A percentile compares a stretch with the other conserved stretches of the same genome.
Evolutionary conservation across 2,797 vertebrate species (phyloP).

Genomic region (Lindbergichthys nudifrons): DNA sequence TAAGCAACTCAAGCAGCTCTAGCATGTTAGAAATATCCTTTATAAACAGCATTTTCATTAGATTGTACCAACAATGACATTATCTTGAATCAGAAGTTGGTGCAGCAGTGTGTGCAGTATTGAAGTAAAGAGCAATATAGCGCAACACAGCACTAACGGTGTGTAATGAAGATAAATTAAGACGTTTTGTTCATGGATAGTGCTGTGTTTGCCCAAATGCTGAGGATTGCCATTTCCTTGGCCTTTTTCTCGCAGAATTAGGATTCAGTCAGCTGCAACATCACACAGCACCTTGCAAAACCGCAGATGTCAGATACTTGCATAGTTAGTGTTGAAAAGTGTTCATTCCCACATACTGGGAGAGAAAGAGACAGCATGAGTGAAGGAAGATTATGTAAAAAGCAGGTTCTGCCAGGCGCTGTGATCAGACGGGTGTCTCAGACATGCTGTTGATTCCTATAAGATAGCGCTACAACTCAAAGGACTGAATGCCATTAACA

Average conservation of each 20-base stretch:
- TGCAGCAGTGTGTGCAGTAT: conserved; percentile 38
- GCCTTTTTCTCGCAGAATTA: conserved; percentile 73
- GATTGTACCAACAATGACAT: conserved; percentile 6
- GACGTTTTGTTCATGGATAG: conserved; percentile 70
- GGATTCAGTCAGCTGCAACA: conserved; percentile 68
- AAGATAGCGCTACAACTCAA: conserved; percentile 2
- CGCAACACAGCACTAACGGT: conserved; percentile 63
- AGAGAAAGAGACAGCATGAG: conserved; percentile 48
- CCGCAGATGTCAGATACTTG: conserved; percentile 70
- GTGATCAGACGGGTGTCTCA: conserved; percentile 45
- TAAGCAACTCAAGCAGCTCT: conserved; percentile 4
- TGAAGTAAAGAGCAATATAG: conserved; percentile 61
- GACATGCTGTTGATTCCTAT: conserved; percentile 35
- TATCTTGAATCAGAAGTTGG: conserved; percentile 41
- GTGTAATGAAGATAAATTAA: conserved; percentile 84
- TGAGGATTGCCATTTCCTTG: conserved; percentile 66
- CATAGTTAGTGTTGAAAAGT: conserved; percentile 58
- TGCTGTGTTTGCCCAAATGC: conserved; percentile 72
- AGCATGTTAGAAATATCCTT: not conserved
- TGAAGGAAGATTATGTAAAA: conserved; percentile 56
- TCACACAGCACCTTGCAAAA: conserved; percentile 70
- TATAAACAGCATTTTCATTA: conserved; percentile 1
- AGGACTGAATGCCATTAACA: conserved; percentile 16
- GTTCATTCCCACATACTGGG: conserved; percentile 43
- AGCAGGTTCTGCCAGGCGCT: conserved; percentile 45